A percentile compares a stretch with the other conserved stretches of the same genome.
phyloP scores from a whole-genome alignment of 2,797 vertebrate species.

The Cephalopachus bancanus region DNA sequence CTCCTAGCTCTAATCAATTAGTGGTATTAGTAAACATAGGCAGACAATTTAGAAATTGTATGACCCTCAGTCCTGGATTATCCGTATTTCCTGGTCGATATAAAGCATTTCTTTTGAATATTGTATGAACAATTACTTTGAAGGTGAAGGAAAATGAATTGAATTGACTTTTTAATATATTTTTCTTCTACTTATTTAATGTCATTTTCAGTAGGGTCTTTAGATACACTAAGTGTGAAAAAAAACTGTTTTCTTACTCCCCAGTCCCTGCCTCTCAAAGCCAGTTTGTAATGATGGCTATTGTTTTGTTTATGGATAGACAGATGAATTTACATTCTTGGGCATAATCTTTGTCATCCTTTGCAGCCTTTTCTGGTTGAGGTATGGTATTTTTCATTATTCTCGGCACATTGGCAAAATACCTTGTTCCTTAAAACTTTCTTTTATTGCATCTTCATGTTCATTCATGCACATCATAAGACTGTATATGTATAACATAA shows the following conservation, averaged over 20 bases:
- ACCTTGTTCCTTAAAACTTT: background rate
- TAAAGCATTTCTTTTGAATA: background rate
- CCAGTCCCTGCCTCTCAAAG: background rate
- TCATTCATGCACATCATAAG: conserved; percentile 90
- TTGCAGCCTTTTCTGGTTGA: conserved; percentile 91
- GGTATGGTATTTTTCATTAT: background rate
- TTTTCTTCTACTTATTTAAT: background rate
- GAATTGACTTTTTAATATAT: background rate
- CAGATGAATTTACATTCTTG: conserved; percentile 95
- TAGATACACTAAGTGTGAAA: background rate
- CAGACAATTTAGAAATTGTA: background rate
- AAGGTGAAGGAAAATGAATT: conserved; percentile 42
- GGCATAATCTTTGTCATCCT: conserved; percentile 96
- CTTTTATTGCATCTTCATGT: background rate
- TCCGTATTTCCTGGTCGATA: conserved; percentile 80
- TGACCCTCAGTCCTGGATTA: conserved; percentile 73
- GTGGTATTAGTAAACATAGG: background rate
- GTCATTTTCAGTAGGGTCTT: background rate
- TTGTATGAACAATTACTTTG: conserved; percentile 24
- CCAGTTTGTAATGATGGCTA: background rate
- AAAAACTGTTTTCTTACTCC: background rate
- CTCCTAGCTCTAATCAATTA: background rate
- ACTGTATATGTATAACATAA: conserved; percentile 93
- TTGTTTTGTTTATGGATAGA: background rate
- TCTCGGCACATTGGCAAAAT: background rate